phyloP scores from a whole-genome alignment of 2,797 vertebrate genomes.

The Adrianichthys oophorus region DNA sequence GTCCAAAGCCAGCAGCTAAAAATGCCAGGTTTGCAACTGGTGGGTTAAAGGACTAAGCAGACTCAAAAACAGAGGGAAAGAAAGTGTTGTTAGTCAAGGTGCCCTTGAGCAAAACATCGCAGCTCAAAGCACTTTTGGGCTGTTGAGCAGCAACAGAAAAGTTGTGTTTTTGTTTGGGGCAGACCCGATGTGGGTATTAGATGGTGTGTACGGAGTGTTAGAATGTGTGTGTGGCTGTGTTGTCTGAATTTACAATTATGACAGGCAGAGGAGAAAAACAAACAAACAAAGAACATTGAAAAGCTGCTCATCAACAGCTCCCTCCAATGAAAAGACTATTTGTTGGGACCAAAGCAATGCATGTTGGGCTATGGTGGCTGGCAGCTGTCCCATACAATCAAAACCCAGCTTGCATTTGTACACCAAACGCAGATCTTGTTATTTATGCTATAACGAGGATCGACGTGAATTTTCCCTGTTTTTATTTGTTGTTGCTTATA shows the following conservation, averaged over 20 bases:
- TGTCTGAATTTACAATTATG: slow-evolving; percentile 11
- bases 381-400: slow-evolving; percentile 30
- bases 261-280: slow-evolving; percentile 7
- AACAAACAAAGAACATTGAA: not conserved
- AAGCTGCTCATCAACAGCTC: slow-evolving; percentile 24
- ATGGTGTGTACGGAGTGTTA: slow-evolving; percentile 28
- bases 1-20: slow-evolving; percentile 15
- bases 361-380: slow-evolving; percentile 33
- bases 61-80: slow-evolving; percentile 5
- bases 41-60: slow-evolving; percentile 27
- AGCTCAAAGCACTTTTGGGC: slow-evolving; percentile 36
- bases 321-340: slow-evolving; percentile 27
- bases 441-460: slow-evolving; percentile 38
- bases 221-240: slow-evolving; percentile 9
- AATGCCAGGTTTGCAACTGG: slow-evolving; percentile 23
- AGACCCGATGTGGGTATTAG: slow-evolving; percentile 26
- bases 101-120: slow-evolving; percentile 56
- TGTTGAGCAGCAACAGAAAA: slow-evolving; percentile 31
- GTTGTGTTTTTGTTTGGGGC: slow-evolving; percentile 29
- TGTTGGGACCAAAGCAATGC: slow-evolving; percentile 35
- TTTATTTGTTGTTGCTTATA: slow-evolving; percentile 42
- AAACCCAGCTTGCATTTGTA: slow-evolving; percentile 29
- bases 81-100: slow-evolving; percentile 33
- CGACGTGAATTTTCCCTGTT: slow-evolving; percentile 34
- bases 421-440: slow-evolving; percentile 29